A percentile compares a stretch with the other conserved stretches of the same genome.
Evolutionary conservation across 1,140 invertebrate genomes (phyloP).

Genomic region (Trachymyrmex cornetzi): DNA sequence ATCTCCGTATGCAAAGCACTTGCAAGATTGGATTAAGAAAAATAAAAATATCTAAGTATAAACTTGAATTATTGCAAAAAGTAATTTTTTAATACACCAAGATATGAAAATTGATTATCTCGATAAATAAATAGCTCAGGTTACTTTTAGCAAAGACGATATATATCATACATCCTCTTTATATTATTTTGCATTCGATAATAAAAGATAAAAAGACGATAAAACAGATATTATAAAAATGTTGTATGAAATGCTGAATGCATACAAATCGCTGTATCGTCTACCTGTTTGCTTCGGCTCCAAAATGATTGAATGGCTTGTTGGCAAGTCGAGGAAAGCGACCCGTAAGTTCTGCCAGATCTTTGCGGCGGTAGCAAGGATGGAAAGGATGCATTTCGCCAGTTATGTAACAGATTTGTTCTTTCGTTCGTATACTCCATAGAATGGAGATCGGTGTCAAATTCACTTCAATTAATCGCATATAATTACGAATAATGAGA

Average conservation of each 20-base stretch:
- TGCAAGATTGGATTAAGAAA: neutral
- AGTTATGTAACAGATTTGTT: slow-evolving; percentile 68
- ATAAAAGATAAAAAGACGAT: too few species aligned
- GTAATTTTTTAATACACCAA: neutral
- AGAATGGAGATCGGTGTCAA: slow-evolving; percentile 68
- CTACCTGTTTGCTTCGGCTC: slow-evolving; percentile 83
- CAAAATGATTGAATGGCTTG: slow-evolving; percentile 81
- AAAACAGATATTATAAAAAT: neutral
- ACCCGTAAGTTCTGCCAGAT: slow-evolving; percentile 79
- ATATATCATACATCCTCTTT: neutral
- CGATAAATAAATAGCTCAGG: neutral
- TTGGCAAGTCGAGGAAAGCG: slow-evolving; percentile 77
- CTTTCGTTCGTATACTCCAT: slow-evolving; percentile 75
- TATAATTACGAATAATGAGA: neutral
- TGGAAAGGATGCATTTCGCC: slow-evolving; percentile 62
- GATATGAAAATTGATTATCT: slow-evolving; percentile 3
- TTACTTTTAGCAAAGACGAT: neutral
- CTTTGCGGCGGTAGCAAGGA: slow-evolving; percentile 61
- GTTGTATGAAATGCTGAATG: neutral
- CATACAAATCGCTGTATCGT: neutral
- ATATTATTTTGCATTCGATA: neutral
- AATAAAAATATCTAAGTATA: neutral
- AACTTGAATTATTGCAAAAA: neutral
- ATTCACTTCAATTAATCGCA: slow-evolving; percentile 57
- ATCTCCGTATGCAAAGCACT: neutral